Evolutionary conservation across 2,113 vertebrate genomes (phyloP).

Genomic region (Cynocephalus volans): DNA sequence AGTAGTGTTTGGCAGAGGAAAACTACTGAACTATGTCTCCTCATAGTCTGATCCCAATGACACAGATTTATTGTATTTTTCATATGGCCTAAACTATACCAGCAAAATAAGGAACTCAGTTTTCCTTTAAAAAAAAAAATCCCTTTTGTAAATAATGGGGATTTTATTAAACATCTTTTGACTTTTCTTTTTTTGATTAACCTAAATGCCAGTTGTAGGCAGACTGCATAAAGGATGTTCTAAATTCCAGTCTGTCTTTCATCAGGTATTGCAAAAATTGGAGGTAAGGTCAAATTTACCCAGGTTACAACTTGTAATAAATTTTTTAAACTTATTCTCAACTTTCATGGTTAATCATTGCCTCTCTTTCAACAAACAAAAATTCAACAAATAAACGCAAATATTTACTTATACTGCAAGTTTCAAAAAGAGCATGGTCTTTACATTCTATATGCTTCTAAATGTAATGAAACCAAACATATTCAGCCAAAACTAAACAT

Average conservation of each 20-base stretch:
- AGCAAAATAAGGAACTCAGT: background rate
- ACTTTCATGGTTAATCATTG: slow-evolving; percentile 43
- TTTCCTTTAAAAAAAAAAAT: background rate
- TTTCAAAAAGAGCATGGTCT: background rate
- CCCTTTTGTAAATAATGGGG: background rate
- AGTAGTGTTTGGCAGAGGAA: background rate
- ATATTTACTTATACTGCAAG: background rate
- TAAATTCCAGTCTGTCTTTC: background rate
- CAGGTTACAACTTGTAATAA: background rate
- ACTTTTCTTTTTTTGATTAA: background rate
- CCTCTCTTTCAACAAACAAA: slow-evolving; percentile 35
- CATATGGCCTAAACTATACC: background rate
- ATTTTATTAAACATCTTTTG: background rate
- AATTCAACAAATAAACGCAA: slow-evolving; percentile 20
- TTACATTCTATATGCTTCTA: background rate
- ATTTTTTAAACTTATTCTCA: background rate
- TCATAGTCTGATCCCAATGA: background rate
- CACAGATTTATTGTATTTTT: slow-evolving; percentile 17
- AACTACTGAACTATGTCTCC: background rate
- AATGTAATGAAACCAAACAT: background rate
- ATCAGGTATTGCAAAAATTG: background rate
- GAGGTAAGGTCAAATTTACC: background rate
- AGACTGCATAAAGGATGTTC: background rate
- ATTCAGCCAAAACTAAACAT: background rate
- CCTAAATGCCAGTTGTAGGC: background rate